Percentiles rank a stretch among this genome's conserved stretches.
Evolutionary conservation across 2,797 vertebrate species (phyloP).

Genomic region (Sebastes itinus): DNA sequence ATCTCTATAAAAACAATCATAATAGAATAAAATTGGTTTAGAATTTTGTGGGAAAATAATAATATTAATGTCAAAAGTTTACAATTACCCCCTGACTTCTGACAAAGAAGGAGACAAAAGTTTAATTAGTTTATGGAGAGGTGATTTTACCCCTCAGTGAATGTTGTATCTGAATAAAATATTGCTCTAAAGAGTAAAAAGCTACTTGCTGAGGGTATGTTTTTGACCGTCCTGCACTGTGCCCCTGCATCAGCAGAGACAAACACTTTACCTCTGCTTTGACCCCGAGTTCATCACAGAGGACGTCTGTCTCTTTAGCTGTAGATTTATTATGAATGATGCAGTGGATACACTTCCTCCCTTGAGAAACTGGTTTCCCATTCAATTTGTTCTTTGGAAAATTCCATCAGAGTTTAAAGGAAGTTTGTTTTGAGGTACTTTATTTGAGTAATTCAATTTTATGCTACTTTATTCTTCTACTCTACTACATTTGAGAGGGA

Average conservation of each 20-base stretch:
- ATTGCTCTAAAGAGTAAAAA: background rate
- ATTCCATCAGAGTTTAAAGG: constrained; percentile 21
- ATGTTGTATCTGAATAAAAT: background rate
- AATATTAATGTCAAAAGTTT: background rate
- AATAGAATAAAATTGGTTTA: background rate
- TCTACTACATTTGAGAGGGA: too few species aligned
- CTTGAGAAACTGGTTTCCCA: constrained; percentile 46
- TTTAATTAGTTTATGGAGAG: background rate
- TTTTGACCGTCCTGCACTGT: background rate
- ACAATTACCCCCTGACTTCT: background rate
- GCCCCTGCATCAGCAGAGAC: constrained; percentile 51
- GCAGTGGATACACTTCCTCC: constrained; percentile 58
- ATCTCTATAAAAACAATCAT: background rate
- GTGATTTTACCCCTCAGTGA: background rate
- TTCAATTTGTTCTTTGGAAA: constrained; percentile 23
- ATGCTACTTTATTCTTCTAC: background rate
- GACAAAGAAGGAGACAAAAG: background rate
- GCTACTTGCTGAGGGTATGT: background rate
- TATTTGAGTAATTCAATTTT: background rate
- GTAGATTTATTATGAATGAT: constrained; percentile 32
- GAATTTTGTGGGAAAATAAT: background rate
- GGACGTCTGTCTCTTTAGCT: constrained; percentile 60
- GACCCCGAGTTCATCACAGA: constrained; percentile 37
- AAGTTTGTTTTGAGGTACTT: background rate
- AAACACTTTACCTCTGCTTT: constrained; percentile 32